These are phyloP conservation scores for Diplosoma virens DNA, from an alignment of 23 tunicate genomes.

Conservation along the genomic window DNA sequence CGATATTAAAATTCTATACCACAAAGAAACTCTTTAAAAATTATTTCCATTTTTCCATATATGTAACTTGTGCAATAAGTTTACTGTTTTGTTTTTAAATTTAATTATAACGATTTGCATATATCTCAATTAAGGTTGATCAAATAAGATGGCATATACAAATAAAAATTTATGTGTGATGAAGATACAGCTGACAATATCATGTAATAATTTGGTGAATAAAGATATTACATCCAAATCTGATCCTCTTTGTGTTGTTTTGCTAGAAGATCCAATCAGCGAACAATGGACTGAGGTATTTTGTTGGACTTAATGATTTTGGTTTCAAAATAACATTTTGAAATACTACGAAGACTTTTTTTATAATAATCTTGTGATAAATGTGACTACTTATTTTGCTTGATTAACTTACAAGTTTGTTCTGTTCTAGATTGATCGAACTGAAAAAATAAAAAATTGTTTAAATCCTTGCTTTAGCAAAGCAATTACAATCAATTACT, in stretches of 20 bases:
- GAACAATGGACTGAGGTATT: constrained; percentile 63
- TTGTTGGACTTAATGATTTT: not conserved
- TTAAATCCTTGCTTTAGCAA: constrained; percentile 69
- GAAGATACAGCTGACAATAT: constrained; percentile 56
- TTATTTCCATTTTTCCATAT: too few species aligned
- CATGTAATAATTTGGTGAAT: constrained; percentile 49
- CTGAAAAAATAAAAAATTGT: constrained; percentile 65
- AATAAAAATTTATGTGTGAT: not conserved
- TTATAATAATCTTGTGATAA: not conserved
- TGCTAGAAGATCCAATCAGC: constrained; percentile 26
- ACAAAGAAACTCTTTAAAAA: too few species aligned
- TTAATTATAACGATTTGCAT: too few species aligned
- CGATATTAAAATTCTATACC: too few species aligned
- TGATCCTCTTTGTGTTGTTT: constrained; percentile 66
- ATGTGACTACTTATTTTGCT: not conserved
- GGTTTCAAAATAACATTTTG: not conserved
- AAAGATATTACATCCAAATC: constrained; percentile 71
- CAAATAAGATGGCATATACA: not conserved
- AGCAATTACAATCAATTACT: constrained; percentile 60
- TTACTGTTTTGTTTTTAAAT: too few species aligned
- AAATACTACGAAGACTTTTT: not conserved
- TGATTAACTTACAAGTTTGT: not conserved
- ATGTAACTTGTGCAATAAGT: too few species aligned
- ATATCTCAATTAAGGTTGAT: too few species aligned
- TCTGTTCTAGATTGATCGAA: constrained; percentile 57